phyloP scores from a whole-genome alignment of 2,888 invertebrate species.

The Drosophila pseudotakahashii region DNA sequence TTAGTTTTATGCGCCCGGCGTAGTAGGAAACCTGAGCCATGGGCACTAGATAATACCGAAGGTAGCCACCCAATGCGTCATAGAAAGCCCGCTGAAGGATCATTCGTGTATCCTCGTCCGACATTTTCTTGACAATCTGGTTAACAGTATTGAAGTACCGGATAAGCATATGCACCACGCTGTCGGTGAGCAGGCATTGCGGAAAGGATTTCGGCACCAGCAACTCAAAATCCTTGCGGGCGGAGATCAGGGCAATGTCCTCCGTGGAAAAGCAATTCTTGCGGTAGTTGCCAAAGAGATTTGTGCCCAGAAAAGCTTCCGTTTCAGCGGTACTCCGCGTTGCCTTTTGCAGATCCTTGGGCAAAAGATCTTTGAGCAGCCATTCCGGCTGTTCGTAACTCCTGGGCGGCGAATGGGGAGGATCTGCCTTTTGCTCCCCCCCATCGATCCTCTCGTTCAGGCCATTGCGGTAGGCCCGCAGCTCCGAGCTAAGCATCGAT shows the following conservation, averaged over 20 bases:
- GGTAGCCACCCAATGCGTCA: conserved; percentile 82
- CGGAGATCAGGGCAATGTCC: conserved; percentile 79
- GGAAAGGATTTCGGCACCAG: conserved; percentile 80
- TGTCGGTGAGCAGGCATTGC: conserved; percentile 69
- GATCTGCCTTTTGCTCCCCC: background rate
- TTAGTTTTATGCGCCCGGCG: conserved; percentile 76
- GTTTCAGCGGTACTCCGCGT: conserved; percentile 12
- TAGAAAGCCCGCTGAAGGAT: conserved; percentile 79
- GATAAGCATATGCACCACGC: conserved; percentile 73
- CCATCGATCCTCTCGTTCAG: conserved; percentile 31
- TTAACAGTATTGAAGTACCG: conserved; percentile 81
- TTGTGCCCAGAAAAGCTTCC: conserved; percentile 80
- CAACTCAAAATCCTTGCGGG: conserved; percentile 82
- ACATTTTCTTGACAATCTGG: conserved; percentile 71
- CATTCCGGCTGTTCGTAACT: background rate
- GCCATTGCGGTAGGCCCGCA: conserved; percentile 56
- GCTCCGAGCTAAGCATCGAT: conserved; percentile 70
- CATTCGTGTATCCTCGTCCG: conserved; percentile 52
- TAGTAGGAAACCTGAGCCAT: conserved; percentile 82
- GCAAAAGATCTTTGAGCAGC: background rate
- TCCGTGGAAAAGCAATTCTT: conserved; percentile 82
- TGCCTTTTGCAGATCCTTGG: background rate
- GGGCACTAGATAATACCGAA: conserved; percentile 80
- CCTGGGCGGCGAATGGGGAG: background rate
- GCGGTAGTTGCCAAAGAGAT: conserved; percentile 74